Base-by-base conservation (phyloP, 1,140 invertebrate species). In the Tetramorium simillimum region DNA sequence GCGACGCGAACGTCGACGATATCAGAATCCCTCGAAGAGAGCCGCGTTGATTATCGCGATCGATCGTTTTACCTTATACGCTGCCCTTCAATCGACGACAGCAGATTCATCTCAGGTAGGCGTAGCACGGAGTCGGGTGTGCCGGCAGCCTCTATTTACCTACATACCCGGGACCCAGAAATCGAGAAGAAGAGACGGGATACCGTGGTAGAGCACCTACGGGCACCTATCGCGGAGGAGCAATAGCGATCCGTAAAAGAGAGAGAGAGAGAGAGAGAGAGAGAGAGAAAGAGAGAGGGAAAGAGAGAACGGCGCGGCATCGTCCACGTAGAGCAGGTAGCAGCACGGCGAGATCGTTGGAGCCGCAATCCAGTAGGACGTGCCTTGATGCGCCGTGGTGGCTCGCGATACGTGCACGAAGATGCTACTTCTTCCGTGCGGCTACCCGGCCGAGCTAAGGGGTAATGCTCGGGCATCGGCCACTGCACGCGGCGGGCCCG, bases 331-430 rank as follows among this genome's bases (percentile, higher is more conserved):
- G 89, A 92, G 90, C 86, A 91, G 90, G 90, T 92, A 93, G 91
- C 88, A 75, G 75, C 78, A 90, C 86, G 89, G 88, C 43, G 75
- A 91, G 91, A 93, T 92, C 89, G 90, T 91, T 92, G 81, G 88
- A 93, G 91, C 93, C 92, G 92, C 93, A 93, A 95, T 95, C 92
- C 93, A 92, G 93, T 94, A 95, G 93, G 94, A 95, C 94, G 94
- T 95, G 93, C 93, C 92, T 94, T 95, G 93, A 95, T 94, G 93
- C 90, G 92, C 92, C 93, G 91, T 94, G 93, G 92, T 94, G 92
- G 94, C 82, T 94, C 91, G 91, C 93, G 93, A 93, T 94, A 94
- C 93, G 94, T 94, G 93, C 92, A 92, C 91, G 92, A 94, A 93
- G 91, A 94, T 92, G 92, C 94, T 94, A 94, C 94, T 94, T 95